Conservation (phyloP, 2,888 invertebrate species). For the Pheosia tremula region DNA sequence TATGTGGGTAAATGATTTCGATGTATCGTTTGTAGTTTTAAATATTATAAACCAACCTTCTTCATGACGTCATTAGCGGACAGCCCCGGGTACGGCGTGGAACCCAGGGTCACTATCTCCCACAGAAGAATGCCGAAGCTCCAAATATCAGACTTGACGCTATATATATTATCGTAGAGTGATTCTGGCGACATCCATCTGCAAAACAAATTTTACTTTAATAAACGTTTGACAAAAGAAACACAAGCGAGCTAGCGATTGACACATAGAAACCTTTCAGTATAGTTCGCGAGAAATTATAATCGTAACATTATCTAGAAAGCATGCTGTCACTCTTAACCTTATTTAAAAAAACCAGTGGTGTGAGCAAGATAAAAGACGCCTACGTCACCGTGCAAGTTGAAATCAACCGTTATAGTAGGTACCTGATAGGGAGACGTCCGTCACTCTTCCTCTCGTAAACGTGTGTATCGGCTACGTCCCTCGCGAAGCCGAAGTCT, state of each 20-base stretch:
- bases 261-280: too few species aligned
- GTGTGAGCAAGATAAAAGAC: too few species aligned
- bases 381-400: too few species aligned
- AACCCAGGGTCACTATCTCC: constrained; percentile 98
- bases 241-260: too few species aligned
- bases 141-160: constrained; percentile 97
- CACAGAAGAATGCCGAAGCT: constrained; percentile 97
- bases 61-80: constrained; percentile 96
- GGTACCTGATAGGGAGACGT: constrained; percentile 88
- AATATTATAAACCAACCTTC: constrained; percentile 84
- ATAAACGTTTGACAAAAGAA: too few species aligned
- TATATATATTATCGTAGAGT: constrained; percentile 96
- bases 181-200: constrained; percentile 99
- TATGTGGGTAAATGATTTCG: too few species aligned
- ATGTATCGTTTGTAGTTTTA: not conserved
- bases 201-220: constrained; percentile 28
- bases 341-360: too few species aligned
- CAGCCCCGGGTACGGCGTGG: constrained; percentile 97
- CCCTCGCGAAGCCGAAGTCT: constrained; percentile 97
- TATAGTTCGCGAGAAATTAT: too few species aligned
- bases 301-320: too few species aligned
- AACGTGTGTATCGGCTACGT: constrained; percentile 94
- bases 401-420: too few species aligned
- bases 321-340: too few species aligned
- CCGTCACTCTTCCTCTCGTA: constrained; percentile 95